Evolutionary conservation across 2,797 vertebrate genomes (phyloP).

Genomic region (Epinephelus coioides): DNA sequence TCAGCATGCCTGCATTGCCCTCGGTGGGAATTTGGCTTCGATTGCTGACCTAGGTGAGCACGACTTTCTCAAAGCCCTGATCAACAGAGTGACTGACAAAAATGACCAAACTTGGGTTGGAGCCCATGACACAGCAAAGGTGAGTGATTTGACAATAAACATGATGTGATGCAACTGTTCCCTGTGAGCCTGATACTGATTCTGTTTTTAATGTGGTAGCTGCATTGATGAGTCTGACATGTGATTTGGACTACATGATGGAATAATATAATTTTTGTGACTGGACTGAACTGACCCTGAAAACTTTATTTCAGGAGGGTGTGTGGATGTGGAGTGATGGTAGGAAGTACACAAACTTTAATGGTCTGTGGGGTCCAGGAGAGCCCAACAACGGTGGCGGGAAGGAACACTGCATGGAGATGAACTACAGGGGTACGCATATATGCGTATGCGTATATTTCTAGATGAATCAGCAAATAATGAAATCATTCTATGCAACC

Average conservation of each 20-base stretch:
- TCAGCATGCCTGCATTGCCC: neutral
- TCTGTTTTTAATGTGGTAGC: neutral
- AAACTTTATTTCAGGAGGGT: neutral
- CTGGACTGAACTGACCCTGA: neutral
- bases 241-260: neutral
- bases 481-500: neutral
- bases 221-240: neutral
- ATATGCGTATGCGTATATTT: too few species aligned
- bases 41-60: rapidly evolving
- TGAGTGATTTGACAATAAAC: neutral
- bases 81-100: neutral
- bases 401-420: neutral
- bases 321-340: neutral
- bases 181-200: neutral
- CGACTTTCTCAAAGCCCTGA: neutral
- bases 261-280: neutral
- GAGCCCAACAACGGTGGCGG: rapidly evolving
- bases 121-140: neutral
- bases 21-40: neutral
- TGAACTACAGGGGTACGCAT: neutral
- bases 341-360: neutral
- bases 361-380: rapidly evolving
- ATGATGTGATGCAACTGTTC: neutral
- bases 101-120: neutral
- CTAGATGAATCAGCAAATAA: too few species aligned